Percentiles rank a stretch among this genome's conserved stretches.
phyloP scores from a whole-genome alignment of 2,113 vertebrate species.

The Arizona elegans region DNA sequence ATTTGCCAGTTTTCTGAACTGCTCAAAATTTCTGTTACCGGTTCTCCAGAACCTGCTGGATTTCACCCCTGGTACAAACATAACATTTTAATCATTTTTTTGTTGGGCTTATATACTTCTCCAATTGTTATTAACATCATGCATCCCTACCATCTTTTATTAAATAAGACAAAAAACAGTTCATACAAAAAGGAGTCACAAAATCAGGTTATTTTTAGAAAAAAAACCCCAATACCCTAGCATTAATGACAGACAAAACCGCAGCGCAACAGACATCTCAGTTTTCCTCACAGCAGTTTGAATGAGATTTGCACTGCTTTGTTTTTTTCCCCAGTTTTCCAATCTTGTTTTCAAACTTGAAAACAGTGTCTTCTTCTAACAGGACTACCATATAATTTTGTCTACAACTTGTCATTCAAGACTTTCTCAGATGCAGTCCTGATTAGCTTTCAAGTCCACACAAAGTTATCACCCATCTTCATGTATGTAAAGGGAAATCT shows the following conservation, averaged over 20 bases:
- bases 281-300: background rate
- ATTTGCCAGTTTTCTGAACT: too few relatives aligned
- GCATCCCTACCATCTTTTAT: background rate
- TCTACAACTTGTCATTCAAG: background rate
- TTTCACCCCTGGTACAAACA: background rate
- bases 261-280: background rate
- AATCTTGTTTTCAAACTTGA: background rate
- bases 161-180: background rate
- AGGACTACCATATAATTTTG: too few relatives aligned
- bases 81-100: background rate
- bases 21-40: too few relatives aligned
- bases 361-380: too few relatives aligned
- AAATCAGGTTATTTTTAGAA: background rate
- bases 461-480: background rate
- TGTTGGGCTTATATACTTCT: background rate
- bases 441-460: background rate
- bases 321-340: background rate
- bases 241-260: background rate
- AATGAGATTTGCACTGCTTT: background rate
- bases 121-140: background rate
- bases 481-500: accelerated
- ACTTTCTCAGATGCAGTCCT: background rate
- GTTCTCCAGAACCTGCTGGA: too few relatives aligned
- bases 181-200: background rate
- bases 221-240: background rate